phyloP scores from a whole-genome alignment of 2,888 invertebrate species.

The Leucophenga montana region DNA sequence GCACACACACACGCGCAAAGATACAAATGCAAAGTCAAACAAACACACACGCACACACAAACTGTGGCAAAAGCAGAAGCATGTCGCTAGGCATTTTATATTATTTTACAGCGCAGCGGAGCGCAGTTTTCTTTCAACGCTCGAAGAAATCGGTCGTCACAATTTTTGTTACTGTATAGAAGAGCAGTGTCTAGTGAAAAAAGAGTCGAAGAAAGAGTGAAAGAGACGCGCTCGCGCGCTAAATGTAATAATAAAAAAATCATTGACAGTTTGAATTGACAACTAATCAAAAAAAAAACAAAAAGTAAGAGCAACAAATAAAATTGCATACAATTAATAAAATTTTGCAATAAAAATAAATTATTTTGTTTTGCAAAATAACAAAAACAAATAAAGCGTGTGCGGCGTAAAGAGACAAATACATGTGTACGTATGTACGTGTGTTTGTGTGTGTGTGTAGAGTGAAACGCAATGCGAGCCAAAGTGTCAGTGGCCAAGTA shows the following conservation, averaged over 20 bases:
- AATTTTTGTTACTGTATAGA: too few species aligned
- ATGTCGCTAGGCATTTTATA: not conserved
- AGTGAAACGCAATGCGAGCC: not conserved
- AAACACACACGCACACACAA: too few species aligned
- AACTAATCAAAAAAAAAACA: not conserved
- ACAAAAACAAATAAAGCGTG: constrained; percentile 5
- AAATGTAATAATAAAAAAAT: too few species aligned
- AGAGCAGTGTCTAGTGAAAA: too few species aligned
- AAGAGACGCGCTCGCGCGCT: constrained; percentile 51
- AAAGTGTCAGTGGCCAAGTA: constrained; percentile 27
- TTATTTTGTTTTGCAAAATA: not conserved
- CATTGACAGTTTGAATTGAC: too few species aligned
- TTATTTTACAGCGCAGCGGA: not conserved
- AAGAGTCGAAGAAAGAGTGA: not conserved
- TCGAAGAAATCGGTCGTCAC: too few species aligned
- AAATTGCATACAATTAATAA: not conserved
- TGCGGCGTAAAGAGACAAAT: not conserved
- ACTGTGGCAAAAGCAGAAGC: too few species aligned
- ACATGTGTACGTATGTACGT: too few species aligned
- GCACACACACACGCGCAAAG: constrained; percentile 4
- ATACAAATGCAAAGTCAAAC: constrained; percentile 1
- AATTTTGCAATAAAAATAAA: not conserved
- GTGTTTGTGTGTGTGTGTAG: too few species aligned
- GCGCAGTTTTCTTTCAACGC: too few species aligned
- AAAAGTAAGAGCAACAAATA: not conserved